phyloP scores from a whole-genome alignment of 2,113 vertebrate genomes.

The Bambusicola thoracicus region DNA sequence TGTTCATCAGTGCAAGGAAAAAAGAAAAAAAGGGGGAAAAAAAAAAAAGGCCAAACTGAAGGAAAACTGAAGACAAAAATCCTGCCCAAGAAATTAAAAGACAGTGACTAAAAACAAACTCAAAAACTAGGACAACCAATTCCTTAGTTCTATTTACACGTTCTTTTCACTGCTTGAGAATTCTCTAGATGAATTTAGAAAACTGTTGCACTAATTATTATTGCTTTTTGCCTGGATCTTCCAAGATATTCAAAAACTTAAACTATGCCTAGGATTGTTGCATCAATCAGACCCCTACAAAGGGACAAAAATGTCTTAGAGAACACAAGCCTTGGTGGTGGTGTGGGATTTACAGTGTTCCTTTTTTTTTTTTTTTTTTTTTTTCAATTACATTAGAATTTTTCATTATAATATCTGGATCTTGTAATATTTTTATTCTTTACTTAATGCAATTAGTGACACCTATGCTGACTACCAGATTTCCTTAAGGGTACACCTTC shows the following conservation, averaged over 20 bases:
- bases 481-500: neutral
- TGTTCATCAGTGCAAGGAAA: neutral
- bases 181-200: neutral
- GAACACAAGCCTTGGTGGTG: fast-evolving
- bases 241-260: neutral
- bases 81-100: neutral
- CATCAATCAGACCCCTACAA: neutral
- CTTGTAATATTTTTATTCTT: neutral
- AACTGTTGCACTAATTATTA: neutral
- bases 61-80: neutral
- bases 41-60: neutral
- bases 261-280: neutral
- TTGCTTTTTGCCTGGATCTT: neutral
- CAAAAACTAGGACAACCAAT: neutral
- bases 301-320: neutral
- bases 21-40: neutral
- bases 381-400: neutral
- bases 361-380: neutral
- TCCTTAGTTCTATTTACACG: neutral
- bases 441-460: neutral
- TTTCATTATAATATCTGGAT: neutral
- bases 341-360: neutral
- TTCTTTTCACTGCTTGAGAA: neutral
- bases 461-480: neutral
- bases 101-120: neutral